Percentiles rank a stretch among this genome's conserved stretches.
Conservation (phyloP, 2,113 vertebrate genomes). For the Sorex fumeus region DNA sequence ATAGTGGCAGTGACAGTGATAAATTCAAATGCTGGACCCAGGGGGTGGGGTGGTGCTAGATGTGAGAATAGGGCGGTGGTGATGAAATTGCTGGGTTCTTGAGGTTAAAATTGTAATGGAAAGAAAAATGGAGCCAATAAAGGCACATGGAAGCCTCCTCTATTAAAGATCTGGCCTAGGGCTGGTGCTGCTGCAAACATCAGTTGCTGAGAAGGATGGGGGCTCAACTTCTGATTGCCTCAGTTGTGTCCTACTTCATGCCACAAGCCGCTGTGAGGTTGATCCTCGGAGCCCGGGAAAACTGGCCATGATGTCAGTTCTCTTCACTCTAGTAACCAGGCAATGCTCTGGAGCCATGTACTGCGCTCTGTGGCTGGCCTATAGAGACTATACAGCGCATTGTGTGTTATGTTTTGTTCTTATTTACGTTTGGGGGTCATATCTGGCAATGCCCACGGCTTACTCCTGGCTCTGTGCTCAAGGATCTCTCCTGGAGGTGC, state of each 20-base stretch:
- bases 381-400: not conserved
- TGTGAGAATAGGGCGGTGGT: not conserved
- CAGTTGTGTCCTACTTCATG: not conserved
- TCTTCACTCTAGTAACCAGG: not conserved
- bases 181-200: not conserved
- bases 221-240: not conserved
- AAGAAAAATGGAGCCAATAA: not conserved
- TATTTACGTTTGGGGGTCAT: too few relatives aligned
- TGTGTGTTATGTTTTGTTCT: too few relatives aligned
- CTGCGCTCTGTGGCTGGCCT: not conserved
- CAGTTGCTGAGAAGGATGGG: accelerated
- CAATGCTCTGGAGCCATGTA: not conserved
- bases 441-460: too few relatives aligned
- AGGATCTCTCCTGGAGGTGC: too few relatives aligned
- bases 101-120: not conserved
- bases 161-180: not conserved
- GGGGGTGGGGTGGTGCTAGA: accelerated
- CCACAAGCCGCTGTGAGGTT: not conserved
- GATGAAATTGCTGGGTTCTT: not conserved
- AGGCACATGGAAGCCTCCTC: not conserved
- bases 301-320: not conserved
- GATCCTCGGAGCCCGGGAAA: not conserved
- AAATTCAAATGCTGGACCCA: accelerated
- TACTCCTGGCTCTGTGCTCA: too few relatives aligned
- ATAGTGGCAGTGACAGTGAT: too few relatives aligned